phyloP scores from a whole-genome alignment of 2,888 invertebrate genomes.

The Elgonia sp. region DNA sequence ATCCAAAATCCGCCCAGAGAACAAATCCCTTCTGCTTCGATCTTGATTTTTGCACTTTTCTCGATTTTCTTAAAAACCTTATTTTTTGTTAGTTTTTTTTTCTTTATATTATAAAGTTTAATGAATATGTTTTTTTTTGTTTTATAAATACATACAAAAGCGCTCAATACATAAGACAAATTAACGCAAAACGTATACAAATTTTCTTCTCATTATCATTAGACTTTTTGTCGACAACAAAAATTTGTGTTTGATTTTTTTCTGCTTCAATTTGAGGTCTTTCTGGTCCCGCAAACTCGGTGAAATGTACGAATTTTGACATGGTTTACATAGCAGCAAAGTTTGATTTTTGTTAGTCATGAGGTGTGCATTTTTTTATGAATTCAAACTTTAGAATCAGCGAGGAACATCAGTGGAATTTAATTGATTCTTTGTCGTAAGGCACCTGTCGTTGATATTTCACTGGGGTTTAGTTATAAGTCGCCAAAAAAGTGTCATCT shows the following conservation, averaged over 20 bases:
- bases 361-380: background rate
- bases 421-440: slow-evolving; percentile 48
- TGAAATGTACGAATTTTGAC: slow-evolving; percentile 41
- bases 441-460: slow-evolving; percentile 62
- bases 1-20: slow-evolving; percentile 33
- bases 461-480: background rate
- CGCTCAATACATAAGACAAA: background rate
- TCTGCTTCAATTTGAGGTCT: background rate
- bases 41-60: slow-evolving; percentile 20
- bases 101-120: slow-evolving; percentile 18
- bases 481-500: too few species aligned
- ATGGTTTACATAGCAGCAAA: slow-evolving; percentile 40
- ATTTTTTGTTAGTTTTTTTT: slow-evolving; percentile 1
- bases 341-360: slow-evolving; percentile 20
- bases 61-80: background rate
- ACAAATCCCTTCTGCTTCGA: slow-evolving; percentile 23
- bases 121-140: background rate
- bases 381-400: slow-evolving; percentile 34
- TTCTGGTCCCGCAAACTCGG: background rate
- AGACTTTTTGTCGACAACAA: background rate
- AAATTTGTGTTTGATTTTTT: background rate
- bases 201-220: too few species aligned
- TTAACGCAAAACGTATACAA: background rate
- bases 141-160: slow-evolving; percentile 21
- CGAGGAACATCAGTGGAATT: slow-evolving; percentile 53